Evolutionary conservation across 2,888 invertebrate genomes (phyloP).

Genomic region (Zeuzera pyrina): DNA sequence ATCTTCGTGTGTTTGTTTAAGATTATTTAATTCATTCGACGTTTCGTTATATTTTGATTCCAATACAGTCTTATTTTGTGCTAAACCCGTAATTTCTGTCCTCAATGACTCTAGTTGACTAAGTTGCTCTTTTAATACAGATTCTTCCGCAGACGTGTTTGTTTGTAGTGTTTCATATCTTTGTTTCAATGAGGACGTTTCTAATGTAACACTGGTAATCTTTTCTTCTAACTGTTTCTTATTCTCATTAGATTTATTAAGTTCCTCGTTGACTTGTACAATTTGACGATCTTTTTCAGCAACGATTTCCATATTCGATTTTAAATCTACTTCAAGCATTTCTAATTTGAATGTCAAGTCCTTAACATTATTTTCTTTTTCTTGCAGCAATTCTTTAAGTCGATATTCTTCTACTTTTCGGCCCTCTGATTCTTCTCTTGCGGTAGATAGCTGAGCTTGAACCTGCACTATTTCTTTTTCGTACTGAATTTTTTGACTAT

Average conservation of each 20-base stretch:
- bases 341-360: conserved; percentile 54
- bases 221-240: conserved; percentile 65
- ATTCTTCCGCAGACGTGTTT: conserved; percentile 56
- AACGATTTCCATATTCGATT: conserved; percentile 56
- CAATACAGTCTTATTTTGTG: conserved; percentile 44
- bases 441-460: conserved; percentile 33
- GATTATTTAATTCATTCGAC: conserved; percentile 30
- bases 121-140: conserved; percentile 49
- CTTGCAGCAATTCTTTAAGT: conserved; percentile 36
- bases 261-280: conserved; percentile 43
- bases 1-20: conserved; percentile 37
- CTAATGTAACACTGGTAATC: conserved; percentile 44
- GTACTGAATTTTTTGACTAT: conserved; percentile 48
- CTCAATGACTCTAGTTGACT: conserved; percentile 43
- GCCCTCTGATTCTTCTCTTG: conserved; percentile 39
- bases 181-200: conserved; percentile 48
- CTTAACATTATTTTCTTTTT: conserved; percentile 52
- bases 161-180: conserved; percentile 54
- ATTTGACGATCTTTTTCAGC: conserved; percentile 65
- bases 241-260: conserved; percentile 43
- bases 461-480: conserved; percentile 49
- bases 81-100: conserved; percentile 39
- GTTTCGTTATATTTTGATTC: conserved; percentile 40
- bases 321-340: conserved; percentile 60
- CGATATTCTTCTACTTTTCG: conserved; percentile 35